These are phyloP conservation scores for Capreolus pygargus DNA, from an alignment of 2,113 vertebrate genomes.

Conservation along the genomic window DNA sequence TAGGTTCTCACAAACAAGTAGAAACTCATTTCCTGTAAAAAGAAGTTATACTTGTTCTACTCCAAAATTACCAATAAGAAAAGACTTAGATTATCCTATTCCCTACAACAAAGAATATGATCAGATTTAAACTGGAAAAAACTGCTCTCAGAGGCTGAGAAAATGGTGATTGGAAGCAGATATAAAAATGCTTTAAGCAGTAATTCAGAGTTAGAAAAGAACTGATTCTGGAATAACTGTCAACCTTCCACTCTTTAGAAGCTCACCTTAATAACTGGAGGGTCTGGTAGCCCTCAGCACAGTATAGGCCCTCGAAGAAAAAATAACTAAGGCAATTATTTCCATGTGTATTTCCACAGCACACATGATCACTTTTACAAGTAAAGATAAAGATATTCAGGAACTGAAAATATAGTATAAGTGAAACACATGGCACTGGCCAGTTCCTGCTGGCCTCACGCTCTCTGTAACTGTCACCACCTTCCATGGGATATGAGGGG, in stretches of 20 bases:
- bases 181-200: neutral
- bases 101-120: neutral
- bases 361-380: neutral
- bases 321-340: neutral
- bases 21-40: neutral
- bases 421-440: neutral
- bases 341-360: neutral
- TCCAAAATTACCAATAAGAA: neutral
- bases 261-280: neutral
- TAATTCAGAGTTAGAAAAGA: neutral
- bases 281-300: neutral
- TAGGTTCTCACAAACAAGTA: neutral
- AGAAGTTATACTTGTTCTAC: neutral
- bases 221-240: neutral
- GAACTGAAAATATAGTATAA: neutral
- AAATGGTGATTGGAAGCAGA: neutral
- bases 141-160: neutral
- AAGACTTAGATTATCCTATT: neutral
- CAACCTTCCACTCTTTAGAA: neutral
- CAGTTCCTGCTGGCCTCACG: neutral
- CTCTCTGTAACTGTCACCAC: neutral
- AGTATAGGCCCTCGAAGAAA: neutral
- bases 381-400: neutral
- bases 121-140: neutral
- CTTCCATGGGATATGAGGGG: fast-evolving